Evolutionary conservation across 2,113 vertebrate species (phyloP), one percentile per base, ranked within the genome.

Genomic region (Neopipo cinnamomea): DNA sequence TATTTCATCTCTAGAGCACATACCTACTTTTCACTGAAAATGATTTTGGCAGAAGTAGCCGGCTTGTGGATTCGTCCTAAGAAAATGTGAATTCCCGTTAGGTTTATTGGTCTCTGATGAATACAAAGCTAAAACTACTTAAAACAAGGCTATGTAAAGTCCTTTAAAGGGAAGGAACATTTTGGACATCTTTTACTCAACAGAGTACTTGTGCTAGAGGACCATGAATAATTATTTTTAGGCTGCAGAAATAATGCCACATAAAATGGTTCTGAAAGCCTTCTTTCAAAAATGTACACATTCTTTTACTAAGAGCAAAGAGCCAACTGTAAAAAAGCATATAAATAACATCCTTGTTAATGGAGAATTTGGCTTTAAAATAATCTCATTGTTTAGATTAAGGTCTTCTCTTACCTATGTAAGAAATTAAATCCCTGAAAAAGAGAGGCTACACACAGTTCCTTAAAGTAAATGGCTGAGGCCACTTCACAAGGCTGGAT

Each of bases 141-240:
- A 72, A 73, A 96, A 81, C 47, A 78, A 88, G 71, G 83, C 62
- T 75, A 21, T 2, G 3, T 20, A 83, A 83, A 80, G 18, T 18
- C 65, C 75, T 91, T 91, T 91, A 71, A 94, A 91, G 39, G 53
- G 23, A 94, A 91, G 31, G 55, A 96, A 93, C 8, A 11, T 46
- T 83, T 83, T 88, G 24, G 63, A 85, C 44, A 22, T 50, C 52
- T 66, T 52, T 61, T 88, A 71, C 63, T 88, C 39, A 62, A 25
- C 53, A 82, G 53, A 78, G 5, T 61, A 58, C n/a, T 85, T 47
- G 25, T 66, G 30, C 79, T 31, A 68, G 53, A 91, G 23, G 31
- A 76, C 31, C 67, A n/a, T 58, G 49, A 93, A 89, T 35, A 93
- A 93, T 80, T 91, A 72, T 56, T 28, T 16, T 87, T 87, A 89